phyloP scores from a whole-genome alignment of 2,113 vertebrate species.

The Malurus elegans region DNA sequence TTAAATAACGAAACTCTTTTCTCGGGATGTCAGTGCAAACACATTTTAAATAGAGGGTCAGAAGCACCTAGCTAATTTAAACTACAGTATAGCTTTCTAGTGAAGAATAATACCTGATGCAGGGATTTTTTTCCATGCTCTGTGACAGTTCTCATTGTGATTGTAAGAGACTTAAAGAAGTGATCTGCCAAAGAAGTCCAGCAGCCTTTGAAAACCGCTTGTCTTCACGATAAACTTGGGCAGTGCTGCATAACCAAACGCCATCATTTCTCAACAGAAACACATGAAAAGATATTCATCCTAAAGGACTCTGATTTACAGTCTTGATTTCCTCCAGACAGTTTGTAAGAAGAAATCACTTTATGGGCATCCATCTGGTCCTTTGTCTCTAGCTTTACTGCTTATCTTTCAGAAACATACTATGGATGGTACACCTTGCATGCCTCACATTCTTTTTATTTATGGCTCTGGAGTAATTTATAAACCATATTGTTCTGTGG shows the following conservation, averaged over 20 bases:
- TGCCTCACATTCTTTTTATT: not conserved
- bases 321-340: not conserved
- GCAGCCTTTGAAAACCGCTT: slow-evolving; percentile 38
- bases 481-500: not conserved
- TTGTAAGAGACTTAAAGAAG: slow-evolving; percentile 36
- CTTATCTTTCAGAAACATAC: not conserved
- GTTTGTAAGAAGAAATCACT: not conserved
- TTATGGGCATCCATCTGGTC: not conserved
- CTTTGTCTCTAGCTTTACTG: not conserved
- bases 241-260: not conserved
- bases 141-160: slow-evolving; percentile 67
- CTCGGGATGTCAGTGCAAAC: slow-evolving; percentile 76
- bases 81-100: slow-evolving; percentile 81
- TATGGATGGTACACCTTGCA: rapidly evolving
- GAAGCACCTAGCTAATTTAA: slow-evolving; percentile 77
- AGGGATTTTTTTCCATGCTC: not conserved
- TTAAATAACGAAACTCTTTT: slow-evolving; percentile 75
- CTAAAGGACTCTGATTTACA: not conserved
- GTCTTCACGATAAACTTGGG: not conserved
- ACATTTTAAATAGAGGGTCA: slow-evolving; percentile 77
- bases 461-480: not conserved
- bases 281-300: not conserved
- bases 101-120: slow-evolving; percentile 73
- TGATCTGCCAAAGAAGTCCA: slow-evolving; percentile 34
- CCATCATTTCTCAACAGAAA: slow-evolving; percentile 12